A percentile compares a stretch with the other conserved stretches of the same genome.
These are phyloP conservation scores for Pelochelys cantorii DNA, from an alignment of 2,797 vertebrate species.

Conservation along the genomic window DNA sequence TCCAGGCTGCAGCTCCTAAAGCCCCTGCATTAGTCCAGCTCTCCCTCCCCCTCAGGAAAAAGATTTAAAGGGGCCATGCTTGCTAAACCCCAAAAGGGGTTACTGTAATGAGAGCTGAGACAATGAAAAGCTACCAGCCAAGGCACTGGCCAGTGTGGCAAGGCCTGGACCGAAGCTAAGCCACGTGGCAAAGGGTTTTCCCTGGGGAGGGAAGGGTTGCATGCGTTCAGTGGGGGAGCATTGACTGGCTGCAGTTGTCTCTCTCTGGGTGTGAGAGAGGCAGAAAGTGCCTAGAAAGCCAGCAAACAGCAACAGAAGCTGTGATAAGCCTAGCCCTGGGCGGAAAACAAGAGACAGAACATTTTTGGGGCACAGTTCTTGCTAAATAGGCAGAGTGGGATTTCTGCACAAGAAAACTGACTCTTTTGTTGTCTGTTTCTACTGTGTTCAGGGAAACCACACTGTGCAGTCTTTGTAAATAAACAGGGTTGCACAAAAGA, in stretches of 20 bases:
- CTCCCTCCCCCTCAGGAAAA: no score
- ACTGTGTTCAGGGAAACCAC: not conserved
- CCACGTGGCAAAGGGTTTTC: not conserved
- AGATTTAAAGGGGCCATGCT: no score
- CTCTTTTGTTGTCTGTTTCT: not conserved
- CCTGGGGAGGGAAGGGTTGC: not conserved
- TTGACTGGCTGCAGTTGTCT: not conserved
- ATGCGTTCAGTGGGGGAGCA: no score
- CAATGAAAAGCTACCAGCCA: not conserved
- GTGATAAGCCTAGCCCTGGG: not conserved
- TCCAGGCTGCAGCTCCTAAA: no score
- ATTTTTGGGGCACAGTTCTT: accelerated
- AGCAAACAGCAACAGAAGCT: not conserved
- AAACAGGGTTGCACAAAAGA: no score
- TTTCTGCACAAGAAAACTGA: not conserved
- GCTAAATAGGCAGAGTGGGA: not conserved
- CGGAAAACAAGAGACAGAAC: not conserved
- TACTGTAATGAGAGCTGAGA: not conserved
- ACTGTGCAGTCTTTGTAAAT: not conserved
- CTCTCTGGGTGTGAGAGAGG: not conserved
- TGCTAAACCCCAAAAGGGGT: no score
- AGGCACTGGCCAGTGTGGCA: not conserved
- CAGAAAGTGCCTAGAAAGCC: not conserved
- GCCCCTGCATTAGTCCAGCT: no score
- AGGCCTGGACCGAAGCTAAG: not conserved